Evolutionary conservation across 1,140 invertebrate genomes (phyloP), one percentile per base, ranked within the genome.

Genomic region (Marisa cornuarietis): DNA sequence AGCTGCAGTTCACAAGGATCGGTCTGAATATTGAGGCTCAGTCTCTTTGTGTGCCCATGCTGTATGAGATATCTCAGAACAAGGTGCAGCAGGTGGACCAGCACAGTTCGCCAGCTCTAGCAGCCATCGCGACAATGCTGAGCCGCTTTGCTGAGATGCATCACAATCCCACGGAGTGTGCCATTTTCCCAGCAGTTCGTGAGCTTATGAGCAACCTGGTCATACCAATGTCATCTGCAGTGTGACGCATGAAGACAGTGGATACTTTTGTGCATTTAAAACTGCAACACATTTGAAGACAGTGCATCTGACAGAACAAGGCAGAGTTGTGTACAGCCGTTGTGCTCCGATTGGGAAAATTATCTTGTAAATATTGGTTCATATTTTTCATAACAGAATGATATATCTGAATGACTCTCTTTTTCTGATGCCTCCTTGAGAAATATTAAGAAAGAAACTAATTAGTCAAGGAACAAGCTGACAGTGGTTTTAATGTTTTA

Each of bases 31-130:
- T 94, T 83, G 93, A 93, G 73, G 91, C 93, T 42, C 94, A 94
- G 14, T 95, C 95, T 9, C 88, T 99, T 42, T 94, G 97, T 14
- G 91, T 98, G 80, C 96, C 97, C 4, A 92, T 98, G 62, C 94
- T 98, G 16, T 97, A 98, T 88, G 97, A 98, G 89, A 93, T 96
- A 66, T 94, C 93, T 82, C 94, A 94, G 24, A 98, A 98, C 91
- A 92, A 95, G 14, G 96, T 96, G 10, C 95, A 96, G 85, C 91
- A 97, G 73, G 95, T 96, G 5, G 96, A 97, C 84, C 85, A 92
- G 94, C 82, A 69, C 78, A 77, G 82, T 77, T 84, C 81, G 77
- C 86, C 83, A 81, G 87, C 78, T 26, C 85, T 82, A 77, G 84
- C 82, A 63, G 92, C 93, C 6, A 93, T 94, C 71, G 92, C 93